Conservation (phyloP, 2,888 invertebrate species). For the Merodon equestris region DNA sequence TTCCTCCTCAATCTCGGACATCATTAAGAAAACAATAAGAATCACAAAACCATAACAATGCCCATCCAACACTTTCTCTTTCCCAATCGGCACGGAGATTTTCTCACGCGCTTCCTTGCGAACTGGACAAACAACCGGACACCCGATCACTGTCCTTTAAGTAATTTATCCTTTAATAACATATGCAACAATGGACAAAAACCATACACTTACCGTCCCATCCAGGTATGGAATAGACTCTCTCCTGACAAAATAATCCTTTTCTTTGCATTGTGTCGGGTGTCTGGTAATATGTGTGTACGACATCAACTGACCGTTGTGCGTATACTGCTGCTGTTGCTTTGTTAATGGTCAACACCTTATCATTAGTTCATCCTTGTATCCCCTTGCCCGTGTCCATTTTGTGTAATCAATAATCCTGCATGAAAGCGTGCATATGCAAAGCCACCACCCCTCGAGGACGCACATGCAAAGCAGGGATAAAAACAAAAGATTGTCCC, state of each 20-base stretch:
- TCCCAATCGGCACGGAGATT: conserved; percentile 28
- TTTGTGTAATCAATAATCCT: conserved; percentile 66
- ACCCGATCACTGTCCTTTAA: conserved; percentile 67
- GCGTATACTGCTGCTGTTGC: conserved; percentile 4
- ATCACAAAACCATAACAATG: conserved; percentile 40
- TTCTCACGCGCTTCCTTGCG: conserved; percentile 56
- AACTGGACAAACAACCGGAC: conserved; percentile 62
- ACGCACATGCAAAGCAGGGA: conserved; percentile 34
- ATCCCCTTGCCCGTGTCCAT: conserved; percentile 47
- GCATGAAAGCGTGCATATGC: conserved; percentile 14
- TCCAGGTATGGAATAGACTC: conserved; percentile 28
- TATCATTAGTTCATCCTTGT: conserved; percentile 50
- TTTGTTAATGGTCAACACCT: conserved; percentile 67
- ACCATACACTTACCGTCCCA: conserved; percentile 48
- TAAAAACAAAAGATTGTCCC: conserved; percentile 29
- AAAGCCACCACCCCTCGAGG: not conserved
- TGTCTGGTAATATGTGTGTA: conserved; percentile 46
- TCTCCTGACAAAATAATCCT: conserved; percentile 67
- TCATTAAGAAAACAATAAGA: conserved; percentile 56
- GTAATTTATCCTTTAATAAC: conserved; percentile 68
- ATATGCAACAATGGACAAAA: conserved; percentile 63
- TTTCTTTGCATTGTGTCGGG: conserved; percentile 60
- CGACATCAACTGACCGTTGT: conserved; percentile 44
- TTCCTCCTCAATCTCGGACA: conserved; percentile 57
- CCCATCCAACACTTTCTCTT: conserved; percentile 47